Evolutionary conservation across 2,797 vertebrate genomes (phyloP).

Genomic region (Todus mexicanus): DNA sequence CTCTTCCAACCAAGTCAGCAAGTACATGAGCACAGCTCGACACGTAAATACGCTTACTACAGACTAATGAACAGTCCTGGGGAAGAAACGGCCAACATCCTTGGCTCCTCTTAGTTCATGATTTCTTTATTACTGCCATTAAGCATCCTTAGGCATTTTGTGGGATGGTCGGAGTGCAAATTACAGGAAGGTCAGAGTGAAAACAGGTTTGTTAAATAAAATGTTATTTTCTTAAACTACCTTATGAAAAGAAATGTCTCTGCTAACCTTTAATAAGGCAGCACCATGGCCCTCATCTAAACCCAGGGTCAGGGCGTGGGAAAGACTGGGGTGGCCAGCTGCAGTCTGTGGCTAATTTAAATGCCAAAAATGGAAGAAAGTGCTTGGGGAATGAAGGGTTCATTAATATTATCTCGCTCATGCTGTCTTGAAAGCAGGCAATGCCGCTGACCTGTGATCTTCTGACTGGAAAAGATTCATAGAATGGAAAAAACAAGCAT

Average conservation of each 20-base stretch:
- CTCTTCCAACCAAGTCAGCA: not conserved
- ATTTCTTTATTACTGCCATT: not conserved
- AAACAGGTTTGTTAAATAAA: not conserved
- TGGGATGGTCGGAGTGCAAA: not conserved
- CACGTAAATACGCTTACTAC: not conserved
- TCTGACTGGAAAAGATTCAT: not conserved
- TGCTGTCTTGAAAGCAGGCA: not conserved
- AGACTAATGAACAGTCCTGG: not conserved
- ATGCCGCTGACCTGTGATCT: not conserved
- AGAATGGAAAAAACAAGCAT: not conserved
- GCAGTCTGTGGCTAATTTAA: not conserved
- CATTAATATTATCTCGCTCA: not conserved
- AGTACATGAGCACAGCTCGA: not conserved
- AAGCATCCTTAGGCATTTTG: not conserved
- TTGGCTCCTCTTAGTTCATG: not conserved
- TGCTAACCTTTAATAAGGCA: not conserved
- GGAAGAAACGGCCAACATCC: not conserved
- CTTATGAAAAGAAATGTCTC: not conserved
- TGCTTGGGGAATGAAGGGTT: not conserved
- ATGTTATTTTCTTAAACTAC: not conserved
- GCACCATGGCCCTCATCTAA: not conserved
- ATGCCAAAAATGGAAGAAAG: not conserved
- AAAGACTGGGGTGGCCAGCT: not conserved
- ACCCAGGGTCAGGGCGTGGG: not conserved
- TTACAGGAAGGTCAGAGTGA: not conserved